Evolutionary conservation across 2,797 vertebrate species (phyloP).

Genomic region (Cryptoblepharus egeriae): DNA sequence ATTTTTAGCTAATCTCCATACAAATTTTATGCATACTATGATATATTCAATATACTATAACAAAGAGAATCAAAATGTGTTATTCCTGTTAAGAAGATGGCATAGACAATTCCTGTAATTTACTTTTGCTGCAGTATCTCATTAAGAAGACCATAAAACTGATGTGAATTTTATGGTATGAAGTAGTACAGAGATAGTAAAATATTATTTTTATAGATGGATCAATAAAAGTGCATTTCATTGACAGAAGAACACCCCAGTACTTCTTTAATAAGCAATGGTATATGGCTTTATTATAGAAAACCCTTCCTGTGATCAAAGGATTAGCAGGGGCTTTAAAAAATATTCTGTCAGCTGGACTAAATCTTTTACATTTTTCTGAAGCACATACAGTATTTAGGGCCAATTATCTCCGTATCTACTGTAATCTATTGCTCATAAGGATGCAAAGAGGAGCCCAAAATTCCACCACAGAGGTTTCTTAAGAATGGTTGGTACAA

Average conservation of each 20-base stretch:
- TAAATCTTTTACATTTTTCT: conserved; percentile 45
- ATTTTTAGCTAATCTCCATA: conserved; percentile 37
- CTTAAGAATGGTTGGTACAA: background rate
- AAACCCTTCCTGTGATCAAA: conserved; percentile 66
- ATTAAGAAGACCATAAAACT: conserved; percentile 71
- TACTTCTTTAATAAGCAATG: conserved; percentile 66
- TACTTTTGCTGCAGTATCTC: conserved; percentile 54
- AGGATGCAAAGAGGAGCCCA: conserved; percentile 30
- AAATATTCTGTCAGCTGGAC: conserved; percentile 40
- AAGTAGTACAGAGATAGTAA: conserved; percentile 71
- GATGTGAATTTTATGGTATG: conserved; percentile 62
- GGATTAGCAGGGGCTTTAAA: conserved; percentile 52
- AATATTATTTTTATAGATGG: conserved; percentile 67
- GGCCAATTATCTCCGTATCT: conserved; percentile 43
- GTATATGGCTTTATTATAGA: conserved; percentile 49
- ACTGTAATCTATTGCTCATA: conserved; percentile 33
- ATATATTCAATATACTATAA: conserved; percentile 51
- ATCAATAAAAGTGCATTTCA: conserved; percentile 66
- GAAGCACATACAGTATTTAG: conserved; percentile 37
- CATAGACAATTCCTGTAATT: conserved; percentile 63
- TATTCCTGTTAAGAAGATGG: conserved; percentile 47
- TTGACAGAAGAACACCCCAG: conserved; percentile 60
- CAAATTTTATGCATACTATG: conserved; percentile 60
- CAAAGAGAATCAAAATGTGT: conserved; percentile 47
- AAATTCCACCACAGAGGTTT: rapidly evolving